Evolutionary conservation across 2,113 vertebrate species (phyloP), one percentile per base, ranked within the genome.

Genomic region (Menura novaehollandiae): DNA sequence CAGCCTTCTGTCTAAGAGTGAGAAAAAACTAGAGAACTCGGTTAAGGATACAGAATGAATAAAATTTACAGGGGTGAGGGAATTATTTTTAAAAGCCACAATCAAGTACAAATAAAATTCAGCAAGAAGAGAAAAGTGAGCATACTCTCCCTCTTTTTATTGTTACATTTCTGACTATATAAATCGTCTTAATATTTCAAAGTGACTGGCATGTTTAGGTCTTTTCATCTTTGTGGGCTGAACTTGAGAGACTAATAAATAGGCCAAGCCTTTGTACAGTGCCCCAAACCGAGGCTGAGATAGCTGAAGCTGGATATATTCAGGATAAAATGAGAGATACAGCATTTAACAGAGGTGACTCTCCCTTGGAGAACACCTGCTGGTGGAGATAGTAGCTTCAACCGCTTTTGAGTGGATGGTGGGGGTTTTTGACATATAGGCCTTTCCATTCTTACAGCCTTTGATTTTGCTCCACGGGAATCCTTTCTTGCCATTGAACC

Each of bases 51-150:
- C 8, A 47, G 69, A 82, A 76, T 49, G 32, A 76, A 71, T 71
- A 74, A 86, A 94, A 95, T 86, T 81, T 74, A 91, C 79, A 78
- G 90, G 24, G 23, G 14, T 81, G 49, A 77, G 24, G 18, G 83
- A 93, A 86, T 92, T 92, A 88, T 91, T 86, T 90, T 91, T 93
- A 56, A n/a, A 97, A 94, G 79, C 81, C 75, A 74, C 46, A 77
- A 51, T 32, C 68, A 91, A 77, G 47, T 41, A 85, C 75, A 84
- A 90, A 83, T 77, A 86, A 90, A 95, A 94, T 77, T 72, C 17
- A 15, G 52, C 33, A 88, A 85, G 67, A 83, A 56, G 28, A 91
- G 60, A 88, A 91, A 80, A 93, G 30, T 41, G 63, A 88, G 55
- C 13, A 66, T 75, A 68, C 14, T 35, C n/a, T 83, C 51, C 10